Base-by-base conservation (phyloP, 2,113 vertebrate genomes). In the Seriola aureovittata region DNA sequence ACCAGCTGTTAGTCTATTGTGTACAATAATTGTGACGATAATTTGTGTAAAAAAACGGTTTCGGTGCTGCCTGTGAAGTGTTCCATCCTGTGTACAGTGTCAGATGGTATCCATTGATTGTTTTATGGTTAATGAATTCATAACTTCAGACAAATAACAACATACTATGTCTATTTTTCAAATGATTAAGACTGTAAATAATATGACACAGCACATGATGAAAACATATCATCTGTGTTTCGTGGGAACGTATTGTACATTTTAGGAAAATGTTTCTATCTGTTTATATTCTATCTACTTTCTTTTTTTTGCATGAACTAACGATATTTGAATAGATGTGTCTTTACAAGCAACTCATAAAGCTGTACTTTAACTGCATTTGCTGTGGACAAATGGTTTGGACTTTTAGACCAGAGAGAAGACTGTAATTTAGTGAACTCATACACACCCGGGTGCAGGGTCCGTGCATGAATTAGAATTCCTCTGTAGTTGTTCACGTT, bases 1-100 rank as follows among this genome's bases (percentile, higher is more conserved):
- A 93, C 91, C n/a, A 89, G 71, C 46, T 95, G 94, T 85, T 95
- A 92, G 55, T 9, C 16, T 55, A 63, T 25, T 40, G 57, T 63
- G 5, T 5, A 38, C 38, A 38, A 8, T 38, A 38, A 0, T 36
- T 59, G 34, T 70, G 7, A 54, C 1, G 48, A 42, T 25, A 3
- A 19, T 29, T 57, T 82, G 0, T 64, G 1, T 57, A 10, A 74
- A 59, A 29, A 29, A 17, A 0, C 4, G 29, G 21, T 52, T 3
- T 65, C 23, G 25, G 25, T 64, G 10, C 72, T 79, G 11, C n/a
- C 44, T 77, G 71, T 40, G 13, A 54, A 58, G 14, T 63, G 58
- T 72, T 78, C 54, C 2, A 0, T 11, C 6, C 4, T 65, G 25
- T 85, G 34, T 44, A 38, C 5, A 38, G n/a, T 78, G 29, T 82